Evolutionary conservation across 2,888 invertebrate genomes (phyloP).

Genomic region (Hetaerina titia): DNA sequence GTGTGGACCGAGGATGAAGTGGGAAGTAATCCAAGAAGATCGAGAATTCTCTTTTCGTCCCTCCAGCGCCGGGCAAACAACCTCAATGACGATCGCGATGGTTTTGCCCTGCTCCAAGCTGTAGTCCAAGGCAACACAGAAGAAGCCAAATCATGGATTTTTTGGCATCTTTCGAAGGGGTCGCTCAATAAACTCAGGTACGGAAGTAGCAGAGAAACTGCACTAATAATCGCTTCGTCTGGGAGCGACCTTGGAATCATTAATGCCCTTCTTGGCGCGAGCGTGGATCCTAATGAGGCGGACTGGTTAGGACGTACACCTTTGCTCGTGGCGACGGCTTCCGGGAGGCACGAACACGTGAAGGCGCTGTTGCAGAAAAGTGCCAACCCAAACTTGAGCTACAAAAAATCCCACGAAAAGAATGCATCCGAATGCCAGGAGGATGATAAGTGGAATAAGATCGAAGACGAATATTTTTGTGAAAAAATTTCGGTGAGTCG

Average conservation of each 20-base stretch:
- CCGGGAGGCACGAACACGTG: background rate
- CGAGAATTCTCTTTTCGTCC: background rate
- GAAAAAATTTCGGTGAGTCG: background rate
- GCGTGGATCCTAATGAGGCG: background rate
- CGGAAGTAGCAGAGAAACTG: background rate
- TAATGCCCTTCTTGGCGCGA: background rate
- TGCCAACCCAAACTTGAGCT: background rate
- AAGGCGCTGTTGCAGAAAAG: background rate
- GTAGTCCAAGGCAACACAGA: background rate
- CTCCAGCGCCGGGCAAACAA: background rate
- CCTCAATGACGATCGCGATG: background rate
- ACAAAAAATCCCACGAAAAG: background rate
- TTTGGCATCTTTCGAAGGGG: background rate
- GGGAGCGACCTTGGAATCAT: background rate
- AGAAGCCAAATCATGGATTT: background rate
- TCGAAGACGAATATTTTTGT: background rate
- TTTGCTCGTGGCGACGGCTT: background rate
- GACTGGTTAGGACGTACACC: background rate
- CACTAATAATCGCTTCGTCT: background rate
- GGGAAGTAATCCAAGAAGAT: background rate
- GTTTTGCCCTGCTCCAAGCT: background rate
- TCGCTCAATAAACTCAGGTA: background rate
- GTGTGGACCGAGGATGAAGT: background rate
- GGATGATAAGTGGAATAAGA: background rate
- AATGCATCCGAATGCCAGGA: background rate